Evolutionary conservation across 2,888 invertebrate genomes (phyloP).

Genomic region (Drosophila buzzatii): DNA sequence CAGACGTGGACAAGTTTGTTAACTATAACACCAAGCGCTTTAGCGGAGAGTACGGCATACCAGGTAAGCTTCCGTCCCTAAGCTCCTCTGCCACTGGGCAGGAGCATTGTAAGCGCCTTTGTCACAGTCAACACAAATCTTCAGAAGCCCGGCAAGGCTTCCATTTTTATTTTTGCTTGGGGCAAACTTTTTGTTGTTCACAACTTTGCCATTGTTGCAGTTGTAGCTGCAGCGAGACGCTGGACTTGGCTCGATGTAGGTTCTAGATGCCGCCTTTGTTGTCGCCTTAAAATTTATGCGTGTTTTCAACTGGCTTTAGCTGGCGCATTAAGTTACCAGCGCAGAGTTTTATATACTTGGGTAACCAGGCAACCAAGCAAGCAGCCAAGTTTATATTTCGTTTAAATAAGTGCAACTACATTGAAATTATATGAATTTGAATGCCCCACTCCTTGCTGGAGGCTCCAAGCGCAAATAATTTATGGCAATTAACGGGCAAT

Average conservation of each 20-base stretch:
- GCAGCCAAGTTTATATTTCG: constrained; percentile 51
- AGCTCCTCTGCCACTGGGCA: constrained; percentile 6
- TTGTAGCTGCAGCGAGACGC: constrained; percentile 12
- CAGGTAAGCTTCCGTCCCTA: constrained; percentile 84
- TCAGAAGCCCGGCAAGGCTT: constrained; percentile 41
- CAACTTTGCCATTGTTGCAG: constrained; percentile 58
- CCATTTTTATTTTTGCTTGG: constrained; percentile 39
- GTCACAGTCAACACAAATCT: constrained; percentile 35
- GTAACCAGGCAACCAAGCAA: constrained; percentile 23
- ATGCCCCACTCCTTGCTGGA: constrained; percentile 18
- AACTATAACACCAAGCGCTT: constrained; percentile 87
- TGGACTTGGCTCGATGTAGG: background rate
- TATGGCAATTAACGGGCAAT: constrained; percentile 70
- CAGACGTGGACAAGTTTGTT: constrained; percentile 88
- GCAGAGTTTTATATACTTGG: constrained; percentile 35
- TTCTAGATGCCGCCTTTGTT: constrained; percentile 33
- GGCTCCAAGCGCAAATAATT: constrained; percentile 53
- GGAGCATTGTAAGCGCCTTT: constrained; percentile 30
- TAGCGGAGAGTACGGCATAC: constrained; percentile 91
- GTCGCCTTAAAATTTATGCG: constrained; percentile 60
- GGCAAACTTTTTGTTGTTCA: constrained; percentile 55
- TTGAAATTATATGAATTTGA: constrained; percentile 58
- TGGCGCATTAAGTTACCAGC: constrained; percentile 46
- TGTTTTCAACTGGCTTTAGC: constrained; percentile 66
- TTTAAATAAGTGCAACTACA: constrained; percentile 61